Evolutionary conservation across 2,888 invertebrate species (phyloP).

Genomic region (Caenorhabditis sp.): DNA sequence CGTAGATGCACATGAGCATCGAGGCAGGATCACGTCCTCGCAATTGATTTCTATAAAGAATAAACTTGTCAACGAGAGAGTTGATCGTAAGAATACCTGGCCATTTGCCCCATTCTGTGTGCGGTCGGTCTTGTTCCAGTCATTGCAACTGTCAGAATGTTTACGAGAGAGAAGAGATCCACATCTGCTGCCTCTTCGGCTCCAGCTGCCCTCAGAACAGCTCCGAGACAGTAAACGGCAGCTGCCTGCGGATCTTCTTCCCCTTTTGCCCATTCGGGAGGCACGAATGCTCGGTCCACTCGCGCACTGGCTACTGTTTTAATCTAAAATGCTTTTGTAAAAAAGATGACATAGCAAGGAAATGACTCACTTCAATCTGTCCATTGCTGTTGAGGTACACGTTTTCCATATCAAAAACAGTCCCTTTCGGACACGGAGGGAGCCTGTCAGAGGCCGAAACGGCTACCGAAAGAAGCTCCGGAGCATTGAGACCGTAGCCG

Average conservation of each 20-base stretch:
- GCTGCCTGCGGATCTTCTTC: constrained; percentile 67
- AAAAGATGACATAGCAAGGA: not conserved
- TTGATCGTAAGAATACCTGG: constrained; percentile 34
- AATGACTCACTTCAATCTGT: constrained; percentile 63
- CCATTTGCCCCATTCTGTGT: constrained; percentile 75
- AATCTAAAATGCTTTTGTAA: constrained; percentile 63
- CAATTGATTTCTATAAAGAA: constrained; percentile 67
- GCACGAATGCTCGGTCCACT: constrained; percentile 56
- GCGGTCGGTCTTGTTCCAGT: constrained; percentile 75
- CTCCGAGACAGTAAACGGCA: constrained; percentile 69
- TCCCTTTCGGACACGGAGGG: constrained; percentile 65
- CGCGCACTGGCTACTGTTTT: constrained; percentile 53
- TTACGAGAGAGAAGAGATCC: constrained; percentile 75
- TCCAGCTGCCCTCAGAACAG: constrained; percentile 68
- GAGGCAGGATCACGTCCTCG: constrained; percentile 65
- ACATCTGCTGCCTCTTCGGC: constrained; percentile 70
- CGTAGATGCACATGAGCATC: constrained; percentile 70
- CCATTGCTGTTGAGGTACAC: constrained; percentile 70
- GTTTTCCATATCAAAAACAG: constrained; percentile 70
- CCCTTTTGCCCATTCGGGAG: constrained; percentile 68
- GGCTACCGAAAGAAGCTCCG: constrained; percentile 67
- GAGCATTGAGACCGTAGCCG: constrained; percentile 63
- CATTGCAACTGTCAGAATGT: constrained; percentile 74
- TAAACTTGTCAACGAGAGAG: too few species aligned
- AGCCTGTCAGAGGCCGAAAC: constrained; percentile 60